Base-by-base conservation (phyloP, 2,888 invertebrate genomes). In the Apomyelois bistriatella region DNA sequence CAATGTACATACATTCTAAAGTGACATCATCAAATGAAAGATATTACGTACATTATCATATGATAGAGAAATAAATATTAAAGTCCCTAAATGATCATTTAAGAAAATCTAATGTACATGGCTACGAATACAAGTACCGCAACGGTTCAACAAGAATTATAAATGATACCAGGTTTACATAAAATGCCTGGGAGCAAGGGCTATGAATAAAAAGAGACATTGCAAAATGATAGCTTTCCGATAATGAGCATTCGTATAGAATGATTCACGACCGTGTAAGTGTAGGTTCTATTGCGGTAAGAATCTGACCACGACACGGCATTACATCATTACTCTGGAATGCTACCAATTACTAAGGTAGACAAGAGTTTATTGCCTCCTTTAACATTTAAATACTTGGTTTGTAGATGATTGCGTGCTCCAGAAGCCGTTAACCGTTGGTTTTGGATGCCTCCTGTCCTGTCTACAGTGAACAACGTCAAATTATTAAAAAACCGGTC, bases 301-400 rank as follows among this genome's bases (percentile, higher is more conserved):
- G 57, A 62, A 65, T 59, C 66, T 66, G 71, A 68, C 66, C 52
- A 60, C 66, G 57, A 55, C 58, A 56, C 56, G 56, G 61, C 52
- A 61, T 74, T 73, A 70, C 76, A 66, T 79, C 78, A 79, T 75
- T 71, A 71, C 62, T 48, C 54, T 54, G 79, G 82, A 79, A 84
- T 82, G 80, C 65, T 65, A 73, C 70, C 75, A 77, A 78, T 83
- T 81, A 79, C 59, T 55, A 51, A 59, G 57, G 56, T 57, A 59
- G 65, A 62, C 66, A 57, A 56, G 60, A 56, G 61, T 71, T 68
- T 72, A 69, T 64, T 64, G 69, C 64, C 61, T 58, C 54, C 22
- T 15, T 16, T 41, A 28, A 32, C 15, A 41, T 50, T 49, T 40
- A 22, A 37, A 43, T 32, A 32, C 32, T 10, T 15, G 32, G 32